phyloP scores from a whole-genome alignment of 2,113 vertebrate genomes.

The Theropithecus gelada region DNA sequence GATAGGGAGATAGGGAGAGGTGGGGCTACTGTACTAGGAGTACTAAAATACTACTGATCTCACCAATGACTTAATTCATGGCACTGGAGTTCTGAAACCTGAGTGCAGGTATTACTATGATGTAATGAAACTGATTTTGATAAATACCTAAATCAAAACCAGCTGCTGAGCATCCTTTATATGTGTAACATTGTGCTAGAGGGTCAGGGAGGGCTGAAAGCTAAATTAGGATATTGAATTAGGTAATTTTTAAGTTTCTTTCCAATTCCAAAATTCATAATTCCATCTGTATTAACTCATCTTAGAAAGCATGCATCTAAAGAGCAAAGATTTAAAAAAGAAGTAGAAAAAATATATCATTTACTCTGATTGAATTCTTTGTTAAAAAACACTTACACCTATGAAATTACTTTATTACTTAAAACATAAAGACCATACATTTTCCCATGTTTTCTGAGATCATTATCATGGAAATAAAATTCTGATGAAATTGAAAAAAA shows the following conservation, averaged over 20 bases:
- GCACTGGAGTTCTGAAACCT: neutral
- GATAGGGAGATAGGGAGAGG: neutral
- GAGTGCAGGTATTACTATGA: neutral
- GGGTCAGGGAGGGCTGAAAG: neutral
- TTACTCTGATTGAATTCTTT: constrained; percentile 23
- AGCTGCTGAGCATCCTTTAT: neutral
- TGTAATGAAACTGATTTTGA: constrained; percentile 19
- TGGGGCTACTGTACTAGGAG: neutral
- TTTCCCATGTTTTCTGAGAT: constrained; percentile 13
- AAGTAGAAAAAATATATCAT: constrained; percentile 7
- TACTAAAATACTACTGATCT: neutral
- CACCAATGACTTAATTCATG: neutral
- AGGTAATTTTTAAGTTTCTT: neutral
- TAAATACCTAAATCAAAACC: constrained; percentile 8
- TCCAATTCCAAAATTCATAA: constrained; percentile 4
- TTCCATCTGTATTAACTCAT: constrained; percentile 3
- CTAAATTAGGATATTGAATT: constrained; percentile 27
- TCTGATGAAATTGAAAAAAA: neutral
- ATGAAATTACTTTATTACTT: neutral
- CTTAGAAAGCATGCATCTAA: neutral
- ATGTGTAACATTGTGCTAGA: neutral
- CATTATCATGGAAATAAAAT: constrained; percentile 8
- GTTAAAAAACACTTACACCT: neutral
- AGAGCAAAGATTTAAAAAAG: neutral
- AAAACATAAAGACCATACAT: constrained; percentile 12